Percentiles rank a stretch among this genome's conserved stretches.
phyloP scores from a whole-genome alignment of 2,888 invertebrate genomes.

The Teleiodes luculella region DNA sequence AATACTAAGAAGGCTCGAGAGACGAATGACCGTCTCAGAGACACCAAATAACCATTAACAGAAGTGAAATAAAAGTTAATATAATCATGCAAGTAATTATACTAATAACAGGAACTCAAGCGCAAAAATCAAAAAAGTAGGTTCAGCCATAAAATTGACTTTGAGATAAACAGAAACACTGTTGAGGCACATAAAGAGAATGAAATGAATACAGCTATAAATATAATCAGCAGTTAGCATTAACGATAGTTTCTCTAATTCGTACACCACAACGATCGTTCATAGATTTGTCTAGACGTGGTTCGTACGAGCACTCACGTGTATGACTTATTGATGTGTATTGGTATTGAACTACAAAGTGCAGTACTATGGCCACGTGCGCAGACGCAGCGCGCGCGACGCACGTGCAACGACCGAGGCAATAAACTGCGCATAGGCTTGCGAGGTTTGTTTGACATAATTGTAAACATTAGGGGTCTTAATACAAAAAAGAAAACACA shows the following conservation, averaged over 20 bases:
- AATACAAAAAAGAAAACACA: background rate
- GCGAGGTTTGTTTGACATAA: background rate
- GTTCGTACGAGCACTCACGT: background rate
- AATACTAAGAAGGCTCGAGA: no score
- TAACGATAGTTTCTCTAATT: background rate
- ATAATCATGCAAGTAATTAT: no score
- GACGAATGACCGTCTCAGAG: no score
- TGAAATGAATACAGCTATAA: no score
- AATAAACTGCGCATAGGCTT: slow-evolving; percentile 1
- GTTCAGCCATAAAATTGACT: no score
- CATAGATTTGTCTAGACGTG: background rate
- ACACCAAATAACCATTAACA: no score
- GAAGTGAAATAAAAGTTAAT: no score
- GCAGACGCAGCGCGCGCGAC: background rate
- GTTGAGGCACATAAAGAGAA: no score
- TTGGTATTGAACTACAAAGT: background rate
- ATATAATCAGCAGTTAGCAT: no score
- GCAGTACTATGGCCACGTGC: background rate
- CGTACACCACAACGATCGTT: background rate
- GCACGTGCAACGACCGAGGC: slow-evolving; percentile 1
- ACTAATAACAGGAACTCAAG: no score
- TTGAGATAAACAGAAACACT: no score
- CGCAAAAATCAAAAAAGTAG: no score
- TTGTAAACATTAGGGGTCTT: background rate
- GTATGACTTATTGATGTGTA: background rate